Evolutionary conservation across 2,888 invertebrate species (phyloP), one percentile per base, ranked within the genome.

Genomic region (Podabrus alpinus): DNA sequence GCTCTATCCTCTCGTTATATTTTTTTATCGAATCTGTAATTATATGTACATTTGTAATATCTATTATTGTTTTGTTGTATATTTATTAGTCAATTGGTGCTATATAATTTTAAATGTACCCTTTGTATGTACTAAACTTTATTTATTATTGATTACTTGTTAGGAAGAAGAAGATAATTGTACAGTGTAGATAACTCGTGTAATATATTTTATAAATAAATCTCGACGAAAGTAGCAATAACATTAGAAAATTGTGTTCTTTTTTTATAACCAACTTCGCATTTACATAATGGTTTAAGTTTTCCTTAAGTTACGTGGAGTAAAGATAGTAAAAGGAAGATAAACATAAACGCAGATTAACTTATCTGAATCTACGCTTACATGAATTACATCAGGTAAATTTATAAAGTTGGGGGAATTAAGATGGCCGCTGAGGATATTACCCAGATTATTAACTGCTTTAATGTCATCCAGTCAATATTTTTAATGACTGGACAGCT

Each of bases 131-230:
- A 83, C 80, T 81, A 78, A 79, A 78, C 80, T 74, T 77, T 79
- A 79, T 79, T 79, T 78, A 79, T 79, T 79, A 78, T 68, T 77
- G 85, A 85, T 84, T 84, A 82, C 81, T 86, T 83, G 82, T 83
- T 85, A 82, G 83, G 80, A 80, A 80, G 81, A 81, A 81, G 79
- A 79, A 81, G 78, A 80, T 79, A 82, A 80, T 83, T 88, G 88
- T 88, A 88, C 87, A 88, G 87, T 88, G 88, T 88, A 88, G 88
- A 88, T 88, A 88, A 84, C 86, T 86, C 86, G 86, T 88, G 88
- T 88, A 88, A 87, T 85, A 87, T 87, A 88, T 88, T 88, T 88
- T 88, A 88, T 88, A 88, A 87, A 87, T 86, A 86, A 87, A 86
- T 84, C 86, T 85, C 84, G 82, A 85, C 83, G 80, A 86, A 84